Base-by-base conservation (phyloP, 2,797 vertebrate genomes). In the Schizopygopsis pylzovi region DNA sequence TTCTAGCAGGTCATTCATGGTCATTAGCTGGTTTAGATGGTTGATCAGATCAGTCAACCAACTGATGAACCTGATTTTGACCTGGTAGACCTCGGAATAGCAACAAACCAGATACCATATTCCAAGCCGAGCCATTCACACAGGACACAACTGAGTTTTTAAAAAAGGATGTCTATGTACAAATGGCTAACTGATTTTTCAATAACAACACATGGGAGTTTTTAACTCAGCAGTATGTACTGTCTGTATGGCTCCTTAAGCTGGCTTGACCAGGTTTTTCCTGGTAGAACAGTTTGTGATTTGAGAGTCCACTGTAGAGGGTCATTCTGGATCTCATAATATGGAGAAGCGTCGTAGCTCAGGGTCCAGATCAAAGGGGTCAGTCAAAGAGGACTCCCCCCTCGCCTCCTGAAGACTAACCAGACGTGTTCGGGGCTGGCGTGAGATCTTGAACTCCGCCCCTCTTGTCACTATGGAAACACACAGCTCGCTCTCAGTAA, bases 401-500 rank as follows among this genome's bases (percentile, higher is more conserved):
- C 82, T 86, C 4, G 91, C 92, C 85, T 92, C 92, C 73, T 73
- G 88, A 73, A 93, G 91, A 79, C 91, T 92, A 87, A 93, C 87
- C 87, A 93, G 89, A 16, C 87, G 89, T 43, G 71, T 54, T 81
- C 88, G 88, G 12, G 85, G 90, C 71, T 83, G 81, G 67, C 56
- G 86, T 39, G 85, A 86, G 67, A 88, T 81, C 89, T 92, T 92
- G 87, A 77, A 86, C 87, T 83, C 83, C 20, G 15, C 54, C 80
- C 85, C 56, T 83, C 89, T 71, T 41, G 87, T 89, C 61, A 87
- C 91, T 91, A 93, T 28, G 84, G 87, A 92, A 87, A 93, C 89
- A 93, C 83, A 93, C 87, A 93, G 54, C 78, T 83, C 77, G 25
- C 70, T 82, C 81, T 88, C 54, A 87, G 83, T 86, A 43, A 86